Evolutionary conservation across 2,113 vertebrate genomes (phyloP), one percentile per base, ranked within the genome.

Genomic region (Sorex fumeus): DNA sequence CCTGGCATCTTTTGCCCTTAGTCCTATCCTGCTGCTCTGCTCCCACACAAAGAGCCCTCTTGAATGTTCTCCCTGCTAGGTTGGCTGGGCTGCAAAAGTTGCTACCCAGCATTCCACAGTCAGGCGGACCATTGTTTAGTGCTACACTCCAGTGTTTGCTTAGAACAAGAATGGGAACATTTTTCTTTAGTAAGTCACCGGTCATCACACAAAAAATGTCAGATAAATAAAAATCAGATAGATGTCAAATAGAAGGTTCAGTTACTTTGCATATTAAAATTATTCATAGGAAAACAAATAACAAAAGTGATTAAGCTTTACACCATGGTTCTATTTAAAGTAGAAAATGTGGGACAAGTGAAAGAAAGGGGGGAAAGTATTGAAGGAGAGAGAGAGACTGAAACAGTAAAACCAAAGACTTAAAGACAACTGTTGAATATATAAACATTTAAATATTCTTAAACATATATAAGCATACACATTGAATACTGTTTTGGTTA

Each of bases 111-210:
- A 70, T 69, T 87, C 66, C 23, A 4, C 1, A 57, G 45, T 30
- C 74, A 87, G 64, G 60, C 74, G 32, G 3, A 53, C 47, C 47
- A 60, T 53, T 57, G 47, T 66, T n/a, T 40, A 19, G 18, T 23
- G 30, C 23, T 50, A 13, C 0, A 0, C 19, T 28, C 19, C 69
- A 62, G 75, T 66, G 75, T 91, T 79, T 78, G 45, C 60, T 81
- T 28, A 76, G 81, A 91, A 64, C 36, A n/a, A 30, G 0, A 13
- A 11, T 75, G 13, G 45, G 23, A 21, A 82, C 9, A 1, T 76
- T 91, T 95, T 86, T 91, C 85, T 88, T 19, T 47, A 47, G 80
- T 91, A 92, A 62, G 70, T 76, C 30, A 7, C 40, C 40, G 40
- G 40, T 40, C 40, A 40, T 40, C 40, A 40, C 40, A 40, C 40